phyloP scores from a whole-genome alignment of 2,797 vertebrate genomes.

The Sebastes oblongus region DNA sequence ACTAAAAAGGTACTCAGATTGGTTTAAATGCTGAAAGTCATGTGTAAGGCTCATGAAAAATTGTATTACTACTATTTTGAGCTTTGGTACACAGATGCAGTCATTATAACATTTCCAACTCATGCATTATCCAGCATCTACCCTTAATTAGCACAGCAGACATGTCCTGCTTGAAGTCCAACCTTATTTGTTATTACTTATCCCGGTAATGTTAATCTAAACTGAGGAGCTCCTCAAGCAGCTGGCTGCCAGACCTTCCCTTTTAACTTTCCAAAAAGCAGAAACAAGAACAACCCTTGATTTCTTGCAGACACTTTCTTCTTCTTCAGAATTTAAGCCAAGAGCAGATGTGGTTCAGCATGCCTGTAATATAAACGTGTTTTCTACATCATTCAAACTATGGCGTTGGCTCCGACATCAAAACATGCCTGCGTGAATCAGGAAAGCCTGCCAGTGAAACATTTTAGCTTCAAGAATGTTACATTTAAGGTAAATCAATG shows the following conservation, averaged over 20 bases:
- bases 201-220: background rate
- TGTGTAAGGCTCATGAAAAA: background rate
- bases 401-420: slow-evolving; percentile 12
- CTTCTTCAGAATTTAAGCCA: slow-evolving; percentile 7
- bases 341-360: slow-evolving; percentile 14
- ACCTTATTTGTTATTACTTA: slow-evolving; percentile 8
- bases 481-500: slow-evolving; percentile 15
- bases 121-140: background rate
- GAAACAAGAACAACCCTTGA: slow-evolving; percentile 3
- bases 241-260: background rate
- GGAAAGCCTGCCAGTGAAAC: slow-evolving; percentile 8
- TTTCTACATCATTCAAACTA: slow-evolving; percentile 19
- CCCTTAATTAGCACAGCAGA: slow-evolving; percentile 14
- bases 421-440: background rate
- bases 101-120: slow-evolving; percentile 2
- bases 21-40: background rate
- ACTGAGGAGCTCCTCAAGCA: background rate
- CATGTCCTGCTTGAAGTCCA: slow-evolving; percentile 9
- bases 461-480: slow-evolving; percentile 11
- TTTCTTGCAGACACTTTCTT: background rate
- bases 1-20: background rate
- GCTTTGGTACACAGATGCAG: background rate
- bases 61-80: background rate
- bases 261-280: slow-evolving; percentile 13
- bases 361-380: background rate